These are phyloP conservation scores for Petrocephalus sullivani DNA, from an alignment of 2,797 vertebrate genomes.

Conservation along the genomic window DNA sequence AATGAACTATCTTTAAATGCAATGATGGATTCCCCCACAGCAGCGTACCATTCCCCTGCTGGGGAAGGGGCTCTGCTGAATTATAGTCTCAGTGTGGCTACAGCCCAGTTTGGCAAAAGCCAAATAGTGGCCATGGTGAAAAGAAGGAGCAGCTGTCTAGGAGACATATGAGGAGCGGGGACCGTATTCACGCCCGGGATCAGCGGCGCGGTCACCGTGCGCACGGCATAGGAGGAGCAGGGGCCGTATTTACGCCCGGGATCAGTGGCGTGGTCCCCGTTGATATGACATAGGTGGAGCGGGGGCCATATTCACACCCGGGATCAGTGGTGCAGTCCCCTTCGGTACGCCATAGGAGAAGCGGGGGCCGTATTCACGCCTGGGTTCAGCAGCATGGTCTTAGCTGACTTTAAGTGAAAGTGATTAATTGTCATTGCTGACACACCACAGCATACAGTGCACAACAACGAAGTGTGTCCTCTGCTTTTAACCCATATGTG, in stretches of 20 bases:
- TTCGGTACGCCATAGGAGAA: not conserved
- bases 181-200: not conserved
- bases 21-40: not conserved
- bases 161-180: not conserved
- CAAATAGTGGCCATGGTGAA: not conserved
- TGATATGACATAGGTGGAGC: not conserved
- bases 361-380: not conserved
- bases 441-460: too few relatives aligned
- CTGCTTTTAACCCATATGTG: too few relatives aligned
- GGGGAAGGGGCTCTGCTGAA: not conserved
- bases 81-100: not conserved
- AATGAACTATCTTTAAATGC: conserved; percentile 2
- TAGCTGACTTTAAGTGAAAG: too few relatives aligned
- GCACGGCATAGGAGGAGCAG: not conserved
- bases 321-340: not conserved
- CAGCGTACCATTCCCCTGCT: not conserved
- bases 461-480: too few relatives aligned
- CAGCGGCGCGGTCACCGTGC: not conserved
- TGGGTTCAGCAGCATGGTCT: too few relatives aligned
- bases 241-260: not conserved
- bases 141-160: not conserved
- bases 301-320: too few relatives aligned
- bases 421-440: too few relatives aligned
- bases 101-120: not conserved
- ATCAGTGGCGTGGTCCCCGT: not conserved